Evolutionary conservation across 2,113 vertebrate species (phyloP), one percentile per base, ranked within the genome.

Genomic region (Suricata suricatta): DNA sequence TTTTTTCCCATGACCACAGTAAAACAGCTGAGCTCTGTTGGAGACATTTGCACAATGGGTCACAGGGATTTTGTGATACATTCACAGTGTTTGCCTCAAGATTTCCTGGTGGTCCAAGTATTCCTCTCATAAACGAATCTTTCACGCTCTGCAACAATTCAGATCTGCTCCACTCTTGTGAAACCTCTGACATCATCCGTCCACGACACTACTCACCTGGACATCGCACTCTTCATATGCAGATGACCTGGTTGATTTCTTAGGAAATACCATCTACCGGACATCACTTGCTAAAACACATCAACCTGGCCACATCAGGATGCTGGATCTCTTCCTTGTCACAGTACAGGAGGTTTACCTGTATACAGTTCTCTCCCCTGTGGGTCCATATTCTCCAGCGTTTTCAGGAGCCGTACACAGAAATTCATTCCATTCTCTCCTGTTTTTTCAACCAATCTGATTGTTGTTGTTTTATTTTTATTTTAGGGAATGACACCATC

Each of bases 191-290:
- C 2, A 19, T 27, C 23, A 1, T 8, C 35, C 25, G 50, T 60
- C 25, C 25, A 11, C 1, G 12, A 52, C 13, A 71, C 16, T n/a
- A 12, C 33, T 14, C 23, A 19, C 4, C 14, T 4, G 0, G 0
- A 14, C 19, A 12, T 16, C 9, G 16, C 10, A 21, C 33, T 41
- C 68, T 33, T 66, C 38, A 4, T 29, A 14, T 52, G 33, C 21
- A 77, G 21, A 47, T 0, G 2, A 6, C 4, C 27, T 92, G 16
- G 11, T 17, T 74, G 17, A 50, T 85, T 57, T 80, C 3, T 52
- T 44, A 35, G 66, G 33, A 88, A 80, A 57, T 2, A 13, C 52
- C 79, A 35, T 23, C 41, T 44, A 23, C 31, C 2, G 41, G 23
- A 25, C 19, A 52, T 31, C 69, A 71, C 13, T 33, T 29, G 7